Conservation (phyloP, 1,140 invertebrate genomes). For the Ceratosolen solmsi region DNA sequence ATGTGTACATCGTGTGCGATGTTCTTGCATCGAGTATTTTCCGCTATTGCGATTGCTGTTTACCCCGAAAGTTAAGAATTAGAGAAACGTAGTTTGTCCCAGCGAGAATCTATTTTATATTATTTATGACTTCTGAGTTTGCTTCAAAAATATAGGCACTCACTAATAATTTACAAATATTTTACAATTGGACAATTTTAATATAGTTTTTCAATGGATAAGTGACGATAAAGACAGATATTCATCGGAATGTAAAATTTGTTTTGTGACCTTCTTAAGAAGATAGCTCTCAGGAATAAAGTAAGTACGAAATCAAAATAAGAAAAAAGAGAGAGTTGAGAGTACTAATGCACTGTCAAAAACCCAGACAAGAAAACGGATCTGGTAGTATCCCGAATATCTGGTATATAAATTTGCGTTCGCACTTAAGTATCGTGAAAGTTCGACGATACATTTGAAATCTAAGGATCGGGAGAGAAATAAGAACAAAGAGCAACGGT, state of each 20-base stretch:
- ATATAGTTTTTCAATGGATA: background rate
- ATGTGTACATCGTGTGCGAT: background rate
- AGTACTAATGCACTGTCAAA: no score
- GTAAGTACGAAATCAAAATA: background rate
- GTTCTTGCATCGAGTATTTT: background rate
- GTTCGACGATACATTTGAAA: background rate
- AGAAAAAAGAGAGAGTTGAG: no score
- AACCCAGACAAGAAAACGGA: no score
- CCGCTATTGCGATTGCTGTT: background rate
- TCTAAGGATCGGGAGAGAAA: background rate
- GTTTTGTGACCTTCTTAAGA: background rate
- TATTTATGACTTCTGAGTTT: background rate
- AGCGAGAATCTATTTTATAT: background rate
- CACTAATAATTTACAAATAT: background rate
- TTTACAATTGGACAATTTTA: background rate
- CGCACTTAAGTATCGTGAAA: background rate
- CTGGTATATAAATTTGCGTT: no score
- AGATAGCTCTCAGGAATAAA: background rate
- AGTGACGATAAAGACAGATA: background rate
- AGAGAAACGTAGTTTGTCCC: background rate
- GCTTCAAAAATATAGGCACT: background rate
- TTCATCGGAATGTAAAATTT: background rate
- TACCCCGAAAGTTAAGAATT: background rate
- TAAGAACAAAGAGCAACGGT: background rate
- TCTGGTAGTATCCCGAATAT: no score